phyloP scores from a whole-genome alignment of 2,113 vertebrate genomes.

The Varanus salvator region DNA sequence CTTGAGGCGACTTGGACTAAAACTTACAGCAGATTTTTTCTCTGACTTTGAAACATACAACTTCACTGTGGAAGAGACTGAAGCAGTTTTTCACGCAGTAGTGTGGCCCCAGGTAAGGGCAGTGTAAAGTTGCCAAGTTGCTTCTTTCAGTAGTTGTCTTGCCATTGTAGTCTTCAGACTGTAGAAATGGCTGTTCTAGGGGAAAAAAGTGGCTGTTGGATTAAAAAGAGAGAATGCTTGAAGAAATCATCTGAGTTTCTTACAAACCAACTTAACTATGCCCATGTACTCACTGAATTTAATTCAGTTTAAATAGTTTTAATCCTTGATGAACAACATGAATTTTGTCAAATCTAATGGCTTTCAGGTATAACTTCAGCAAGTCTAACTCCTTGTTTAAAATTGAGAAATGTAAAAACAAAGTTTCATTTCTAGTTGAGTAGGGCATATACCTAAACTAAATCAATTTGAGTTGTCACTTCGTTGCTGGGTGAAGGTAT shows the following conservation, averaged over 20 bases:
- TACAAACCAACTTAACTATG: neutral
- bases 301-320: neutral
- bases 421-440: neutral
- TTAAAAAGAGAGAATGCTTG: neutral
- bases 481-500: neutral
- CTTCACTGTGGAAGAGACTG: conserved; percentile 89
- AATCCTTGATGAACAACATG: conserved; percentile 22
- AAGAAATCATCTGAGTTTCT: neutral
- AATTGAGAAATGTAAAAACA: conserved; percentile 2
- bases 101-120: conserved; percentile 92
- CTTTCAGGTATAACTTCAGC: neutral
- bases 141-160: neutral
- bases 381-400: neutral
- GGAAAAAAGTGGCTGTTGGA: neutral
- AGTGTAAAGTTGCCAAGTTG: neutral
- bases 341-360: neutral
- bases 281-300: conserved; percentile 22
- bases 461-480: neutral
- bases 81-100: conserved; percentile 88
- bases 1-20: conserved; percentile 89
- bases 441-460: neutral
- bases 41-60: conserved; percentile 86
- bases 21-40: conserved; percentile 90
- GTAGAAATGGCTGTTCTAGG: neutral
- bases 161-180: neutral